These are phyloP conservation scores for Neosilurus hyrtlii DNA, from an alignment of 2,797 vertebrate species.

Conservation along the genomic window DNA sequence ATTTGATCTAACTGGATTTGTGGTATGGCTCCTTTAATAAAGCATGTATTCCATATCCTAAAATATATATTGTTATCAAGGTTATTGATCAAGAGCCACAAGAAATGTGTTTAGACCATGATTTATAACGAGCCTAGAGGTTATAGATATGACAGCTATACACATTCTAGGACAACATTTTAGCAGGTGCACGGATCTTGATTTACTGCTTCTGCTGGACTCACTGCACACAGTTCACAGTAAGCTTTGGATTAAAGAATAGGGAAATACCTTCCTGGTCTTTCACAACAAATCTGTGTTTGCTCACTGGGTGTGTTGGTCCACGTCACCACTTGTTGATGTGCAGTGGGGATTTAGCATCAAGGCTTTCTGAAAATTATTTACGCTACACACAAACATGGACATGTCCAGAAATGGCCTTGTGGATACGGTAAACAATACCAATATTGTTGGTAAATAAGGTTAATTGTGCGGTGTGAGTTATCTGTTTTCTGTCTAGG, in stretches of 20 bases:
- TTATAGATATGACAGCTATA: background rate
- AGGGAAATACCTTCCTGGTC: background rate
- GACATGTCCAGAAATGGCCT: background rate
- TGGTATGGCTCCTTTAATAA: background rate
- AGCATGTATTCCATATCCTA: background rate
- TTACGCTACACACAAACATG: background rate
- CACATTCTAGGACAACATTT: conserved; percentile 43
- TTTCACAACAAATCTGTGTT: conserved; percentile 55
- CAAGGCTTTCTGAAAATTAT: conserved; percentile 9
- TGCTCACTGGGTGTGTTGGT: conserved; percentile 64
- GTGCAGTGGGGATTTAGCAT: conserved; percentile 10
- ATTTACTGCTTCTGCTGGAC: conserved; percentile 59
- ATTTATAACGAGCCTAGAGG: background rate
- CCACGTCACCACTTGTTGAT: conserved; percentile 30
- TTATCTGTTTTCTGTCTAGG: background rate
- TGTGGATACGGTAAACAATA: background rate
- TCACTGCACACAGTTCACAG: background rate
- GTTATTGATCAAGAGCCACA: background rate
- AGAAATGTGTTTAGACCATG: background rate
- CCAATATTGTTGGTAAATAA: background rate
- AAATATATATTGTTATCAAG: background rate
- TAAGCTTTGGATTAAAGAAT: background rate
- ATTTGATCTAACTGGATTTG: conserved; percentile 13
- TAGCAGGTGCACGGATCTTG: conserved; percentile 59
- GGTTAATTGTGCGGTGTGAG: background rate